Evolutionary conservation across 2,113 vertebrate genomes (phyloP).

Genomic region (Gymnorhina tibicen): DNA sequence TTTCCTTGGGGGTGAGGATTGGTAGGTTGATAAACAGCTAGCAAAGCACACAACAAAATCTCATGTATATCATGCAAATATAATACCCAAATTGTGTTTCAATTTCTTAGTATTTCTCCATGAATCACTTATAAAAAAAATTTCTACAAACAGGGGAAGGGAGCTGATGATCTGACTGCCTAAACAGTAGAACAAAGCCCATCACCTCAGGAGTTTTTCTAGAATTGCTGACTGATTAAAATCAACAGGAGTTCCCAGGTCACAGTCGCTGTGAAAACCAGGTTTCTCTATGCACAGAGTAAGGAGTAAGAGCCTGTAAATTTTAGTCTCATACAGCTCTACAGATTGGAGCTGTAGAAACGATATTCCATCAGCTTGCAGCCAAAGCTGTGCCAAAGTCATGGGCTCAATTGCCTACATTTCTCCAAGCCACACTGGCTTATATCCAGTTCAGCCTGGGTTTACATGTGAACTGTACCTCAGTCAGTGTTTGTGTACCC

Average conservation of each 20-base stretch:
- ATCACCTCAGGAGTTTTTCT: not conserved
- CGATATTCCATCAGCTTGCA: not conserved
- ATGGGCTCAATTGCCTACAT: not conserved
- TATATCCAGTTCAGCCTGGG: not conserved
- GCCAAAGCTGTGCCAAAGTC: not conserved
- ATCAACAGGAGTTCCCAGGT: not conserved
- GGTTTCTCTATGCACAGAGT: not conserved
- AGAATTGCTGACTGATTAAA: not conserved
- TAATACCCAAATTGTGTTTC: not conserved
- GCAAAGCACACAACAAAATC: not conserved
- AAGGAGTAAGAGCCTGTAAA: not conserved
- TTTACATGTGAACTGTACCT: not conserved
- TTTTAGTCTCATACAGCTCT: not conserved
- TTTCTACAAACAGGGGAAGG: not conserved
- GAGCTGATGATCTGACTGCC: not conserved
- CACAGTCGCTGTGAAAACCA: not conserved
- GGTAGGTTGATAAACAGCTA: not conserved
- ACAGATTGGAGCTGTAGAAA: not conserved
- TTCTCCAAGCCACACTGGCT: not conserved
- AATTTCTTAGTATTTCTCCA: not conserved
- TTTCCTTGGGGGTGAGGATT: not conserved
- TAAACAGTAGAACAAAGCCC: not conserved
- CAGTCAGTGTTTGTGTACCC: not conserved
- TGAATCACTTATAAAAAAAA: not conserved
- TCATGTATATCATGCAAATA: not conserved